Conservation (phyloP, 2,113 vertebrate genomes). For the Gymnorhina tibicen region DNA sequence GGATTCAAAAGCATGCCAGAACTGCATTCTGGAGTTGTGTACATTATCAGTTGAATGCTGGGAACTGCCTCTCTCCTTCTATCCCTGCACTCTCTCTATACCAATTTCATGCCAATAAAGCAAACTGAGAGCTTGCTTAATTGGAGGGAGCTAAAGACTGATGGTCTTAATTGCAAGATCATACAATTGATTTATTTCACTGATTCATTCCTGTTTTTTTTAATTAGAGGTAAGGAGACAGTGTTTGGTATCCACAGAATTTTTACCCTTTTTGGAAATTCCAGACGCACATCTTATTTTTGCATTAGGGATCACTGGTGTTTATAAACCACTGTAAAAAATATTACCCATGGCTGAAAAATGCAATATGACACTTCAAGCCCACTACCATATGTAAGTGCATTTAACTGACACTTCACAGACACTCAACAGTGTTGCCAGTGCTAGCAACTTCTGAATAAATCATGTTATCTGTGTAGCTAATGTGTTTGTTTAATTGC, state of each 20-base stretch:
- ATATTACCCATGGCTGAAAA: conserved; percentile 26
- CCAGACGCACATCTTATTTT: conserved; percentile 10
- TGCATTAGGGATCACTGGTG: conserved; percentile 19
- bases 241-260: not conserved
- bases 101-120: not conserved
- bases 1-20: not conserved
- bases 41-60: not conserved
- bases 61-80: not conserved
- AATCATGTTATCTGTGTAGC: not conserved
- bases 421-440: not conserved
- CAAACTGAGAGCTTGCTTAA: not conserved
- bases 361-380: not conserved
- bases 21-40: not conserved
- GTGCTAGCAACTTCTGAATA: not conserved
- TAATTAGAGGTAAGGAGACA: not conserved
- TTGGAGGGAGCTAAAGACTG: not conserved
- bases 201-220: not conserved
- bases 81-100: not conserved
- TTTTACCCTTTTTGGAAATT: not conserved
- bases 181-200: not conserved
- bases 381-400: not conserved
- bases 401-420: not conserved
- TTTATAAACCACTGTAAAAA: conserved; percentile 52
- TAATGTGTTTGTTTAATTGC: not conserved
- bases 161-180: not conserved